Evolutionary conservation across 2,797 vertebrate genomes (phyloP).

Genomic region (Geotrypetes seraphini): DNA sequence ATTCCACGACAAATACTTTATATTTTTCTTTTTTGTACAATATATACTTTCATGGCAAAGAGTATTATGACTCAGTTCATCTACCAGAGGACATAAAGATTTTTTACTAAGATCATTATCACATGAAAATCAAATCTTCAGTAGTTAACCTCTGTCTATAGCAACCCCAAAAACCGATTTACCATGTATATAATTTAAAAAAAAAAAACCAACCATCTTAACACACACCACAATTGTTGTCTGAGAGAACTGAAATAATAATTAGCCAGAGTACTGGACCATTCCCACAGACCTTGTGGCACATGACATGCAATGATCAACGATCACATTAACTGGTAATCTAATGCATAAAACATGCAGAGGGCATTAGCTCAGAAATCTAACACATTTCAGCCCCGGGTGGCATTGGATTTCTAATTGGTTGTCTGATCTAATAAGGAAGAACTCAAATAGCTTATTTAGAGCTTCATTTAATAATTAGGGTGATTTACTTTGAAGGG

Average conservation of each 20-base stretch:
- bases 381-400: constrained; percentile 6
- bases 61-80: too few species aligned
- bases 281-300: background rate
- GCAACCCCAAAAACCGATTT: too few species aligned
- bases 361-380: constrained; percentile 23
- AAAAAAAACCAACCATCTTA: background rate
- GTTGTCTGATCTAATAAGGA: constrained; percentile 21
- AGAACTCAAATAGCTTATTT: constrained; percentile 28
- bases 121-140: too few species aligned
- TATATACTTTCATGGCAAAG: too few species aligned
- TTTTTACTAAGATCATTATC: too few species aligned
- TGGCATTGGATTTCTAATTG: constrained; percentile 20
- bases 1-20: too few species aligned
- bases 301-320: constrained; percentile 14
- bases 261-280: constrained; percentile 1
- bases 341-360: constrained; percentile 25
- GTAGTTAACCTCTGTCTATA: too few species aligned
- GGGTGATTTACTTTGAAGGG: constrained; percentile 17
- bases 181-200: too few species aligned
- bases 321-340: constrained; percentile 22
- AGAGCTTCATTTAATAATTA: constrained; percentile 30
- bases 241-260: background rate
- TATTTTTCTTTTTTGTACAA: too few species aligned
- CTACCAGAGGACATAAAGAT: too few species aligned
- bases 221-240: background rate